Evolutionary conservation across 2,888 invertebrate species (phyloP).

Genomic region (Chydorus sphaericus): DNA sequence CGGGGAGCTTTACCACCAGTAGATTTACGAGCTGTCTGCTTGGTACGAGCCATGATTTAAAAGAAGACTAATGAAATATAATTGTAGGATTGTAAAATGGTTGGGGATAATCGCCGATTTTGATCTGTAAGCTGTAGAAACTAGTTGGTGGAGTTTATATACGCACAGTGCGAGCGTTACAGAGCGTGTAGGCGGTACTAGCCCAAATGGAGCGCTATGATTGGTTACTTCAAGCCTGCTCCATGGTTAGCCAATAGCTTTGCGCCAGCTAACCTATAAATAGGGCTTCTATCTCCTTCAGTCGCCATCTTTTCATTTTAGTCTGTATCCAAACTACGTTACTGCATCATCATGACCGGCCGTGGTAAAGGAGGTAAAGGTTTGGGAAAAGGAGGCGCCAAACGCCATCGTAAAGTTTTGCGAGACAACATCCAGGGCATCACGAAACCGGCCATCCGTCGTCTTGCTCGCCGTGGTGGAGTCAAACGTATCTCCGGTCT

Average conservation of each 20-base stretch:
- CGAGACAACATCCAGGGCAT: constrained; percentile 34
- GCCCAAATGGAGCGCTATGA: not conserved
- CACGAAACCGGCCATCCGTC: constrained; percentile 31
- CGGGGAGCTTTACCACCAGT: constrained; percentile 94
- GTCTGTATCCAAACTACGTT: not conserved
- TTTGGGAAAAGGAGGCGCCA: constrained; percentile 37
- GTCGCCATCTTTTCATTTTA: not conserved
- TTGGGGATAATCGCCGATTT: not conserved
- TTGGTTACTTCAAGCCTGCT: not conserved
- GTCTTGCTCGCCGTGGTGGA: constrained; percentile 36
- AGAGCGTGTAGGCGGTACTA: not conserved
- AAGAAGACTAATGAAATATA: not conserved
- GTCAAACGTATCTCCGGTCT: constrained; percentile 50
- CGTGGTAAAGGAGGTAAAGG: constrained; percentile 35
- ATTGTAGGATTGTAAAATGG: not conserved
- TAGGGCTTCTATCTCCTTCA: not conserved
- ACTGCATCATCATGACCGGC: constrained; percentile 28
- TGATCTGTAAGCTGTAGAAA: not conserved
- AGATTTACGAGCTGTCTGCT: constrained; percentile 93
- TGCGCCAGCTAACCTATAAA: not conserved
- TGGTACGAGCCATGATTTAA: constrained; percentile 76
- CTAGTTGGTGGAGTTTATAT: not conserved
- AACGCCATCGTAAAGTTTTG: constrained; percentile 36
- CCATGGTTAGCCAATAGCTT: not conserved
- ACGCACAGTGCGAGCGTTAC: not conserved